Evolutionary conservation across 2,113 vertebrate species (phyloP).

Genomic region (Pseudonaja textilis): DNA sequence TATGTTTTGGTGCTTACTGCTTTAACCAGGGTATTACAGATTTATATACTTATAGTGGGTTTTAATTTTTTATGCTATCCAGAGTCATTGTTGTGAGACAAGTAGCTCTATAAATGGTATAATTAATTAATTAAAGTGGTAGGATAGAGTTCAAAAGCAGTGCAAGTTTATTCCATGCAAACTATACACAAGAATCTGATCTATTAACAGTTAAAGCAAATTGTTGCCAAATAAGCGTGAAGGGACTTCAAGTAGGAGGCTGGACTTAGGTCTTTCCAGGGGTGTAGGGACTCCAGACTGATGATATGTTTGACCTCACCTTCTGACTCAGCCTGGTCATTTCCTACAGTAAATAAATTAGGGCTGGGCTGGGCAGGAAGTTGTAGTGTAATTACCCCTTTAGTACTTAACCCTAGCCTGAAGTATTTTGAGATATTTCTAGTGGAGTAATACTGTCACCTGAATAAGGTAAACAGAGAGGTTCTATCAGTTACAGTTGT

Average conservation of each 20-base stretch:
- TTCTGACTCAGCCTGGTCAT: background rate
- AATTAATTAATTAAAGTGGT: background rate
- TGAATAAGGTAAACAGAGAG: background rate
- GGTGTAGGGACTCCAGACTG: background rate
- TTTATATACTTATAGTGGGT: background rate
- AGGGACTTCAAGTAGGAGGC: background rate
- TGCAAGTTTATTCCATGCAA: background rate
- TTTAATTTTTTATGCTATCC: background rate
- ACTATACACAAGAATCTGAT: background rate
- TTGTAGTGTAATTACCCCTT: background rate
- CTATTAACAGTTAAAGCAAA: background rate
- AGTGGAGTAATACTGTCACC: background rate
- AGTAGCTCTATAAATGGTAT: background rate
- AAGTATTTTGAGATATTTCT: background rate
- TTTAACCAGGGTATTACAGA: background rate
- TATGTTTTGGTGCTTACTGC: background rate
- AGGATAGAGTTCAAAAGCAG: background rate
- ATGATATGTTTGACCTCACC: background rate
- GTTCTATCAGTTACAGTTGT: background rate
- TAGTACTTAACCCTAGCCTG: background rate
- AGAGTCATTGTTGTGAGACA: background rate
- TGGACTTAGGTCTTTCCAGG: background rate
- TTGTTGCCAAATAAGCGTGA: background rate
- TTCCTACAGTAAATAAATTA: background rate
- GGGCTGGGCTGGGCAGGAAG: background rate